Evolutionary conservation across 2,888 invertebrate genomes (phyloP), one percentile per base, ranked within the genome.

Genomic region (Catocala fraxini): DNA sequence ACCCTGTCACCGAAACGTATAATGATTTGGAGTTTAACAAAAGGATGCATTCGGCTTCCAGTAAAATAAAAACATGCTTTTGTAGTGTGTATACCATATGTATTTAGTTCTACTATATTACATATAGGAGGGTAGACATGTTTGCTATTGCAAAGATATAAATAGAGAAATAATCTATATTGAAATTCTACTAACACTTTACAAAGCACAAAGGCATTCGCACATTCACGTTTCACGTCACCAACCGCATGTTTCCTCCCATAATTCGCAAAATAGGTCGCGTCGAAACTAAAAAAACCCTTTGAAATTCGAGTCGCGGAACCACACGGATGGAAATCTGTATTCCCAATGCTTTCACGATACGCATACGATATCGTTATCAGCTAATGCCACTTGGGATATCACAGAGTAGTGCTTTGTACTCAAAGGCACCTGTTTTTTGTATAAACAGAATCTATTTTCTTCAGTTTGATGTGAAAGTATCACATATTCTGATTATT

Each of bases 311-410:
- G 85, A 87, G 81, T 83, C 89, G 86, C 86, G 86, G 81, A 77
- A 61, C 71, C 82, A 85, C 87, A 86, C 80, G 81, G 81, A 89
- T 89, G 87, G 71, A 87, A 92, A 91, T 93, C 92, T 89, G 89
- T 83, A 92, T 89, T 89, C 92, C 93, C 92, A 88, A 87, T 89
- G 91, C 92, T 92, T 92, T 92, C 87, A 91, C 89, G 91, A 91
- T 90, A 83, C 91, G 91, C 84, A 92, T 91, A 90, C 92, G 88
- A 87, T 92, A 91, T 89, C 85, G 90, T 91, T 92, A 92, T 92
- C 89, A 87, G 71, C 80, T 92, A 92, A 93, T 91, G 88, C 83
- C 93, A 89, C 93, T 84, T 86, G 93, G 93, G 93, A 93, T 63
- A 63, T 87, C 73, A 70, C 43, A 55, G 81, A 86, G 86, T 92